A percentile compares a stretch with the other conserved stretches of the same genome.
Conservation (phyloP, 1,140 invertebrate species). For the Drosophila tristis region DNA sequence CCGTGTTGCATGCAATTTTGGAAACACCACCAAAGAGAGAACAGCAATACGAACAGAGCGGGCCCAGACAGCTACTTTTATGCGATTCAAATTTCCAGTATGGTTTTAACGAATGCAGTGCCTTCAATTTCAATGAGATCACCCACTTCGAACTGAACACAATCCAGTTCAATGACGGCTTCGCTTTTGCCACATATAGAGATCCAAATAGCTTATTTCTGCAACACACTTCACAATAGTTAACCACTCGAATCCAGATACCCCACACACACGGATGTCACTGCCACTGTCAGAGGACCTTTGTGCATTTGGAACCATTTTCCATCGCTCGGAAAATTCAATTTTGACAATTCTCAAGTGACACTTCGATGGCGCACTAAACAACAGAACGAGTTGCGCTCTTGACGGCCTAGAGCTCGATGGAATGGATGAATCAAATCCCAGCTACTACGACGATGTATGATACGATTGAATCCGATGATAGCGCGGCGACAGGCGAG, state of each 20-base stretch:
- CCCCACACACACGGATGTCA: conserved; percentile 47
- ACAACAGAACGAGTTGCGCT: conserved; percentile 39
- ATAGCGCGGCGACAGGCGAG: conserved; percentile 25
- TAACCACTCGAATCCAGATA: conserved; percentile 23
- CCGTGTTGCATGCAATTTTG: conserved; percentile 69
- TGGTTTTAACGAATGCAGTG: not conserved
- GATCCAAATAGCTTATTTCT: conserved; percentile 17
- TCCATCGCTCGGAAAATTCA: conserved; percentile 35
- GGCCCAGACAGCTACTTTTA: conserved; percentile 32
- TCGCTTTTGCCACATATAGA: too few relatives aligned
- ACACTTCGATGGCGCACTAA: conserved; percentile 43
- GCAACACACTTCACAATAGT: conserved; percentile 19
- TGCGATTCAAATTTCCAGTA: too few relatives aligned
- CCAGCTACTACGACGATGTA: not conserved
- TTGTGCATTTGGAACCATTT: conserved; percentile 53
- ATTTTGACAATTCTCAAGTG: conserved; percentile 72
- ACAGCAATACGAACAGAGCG: conserved; percentile 26
- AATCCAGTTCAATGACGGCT: too few relatives aligned
- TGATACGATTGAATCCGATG: conserved; percentile 44
- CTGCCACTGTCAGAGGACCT: conserved; percentile 45
- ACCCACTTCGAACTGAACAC: not conserved
- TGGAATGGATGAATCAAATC: conserved; percentile 20
- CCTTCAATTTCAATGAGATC: conserved; percentile 28
- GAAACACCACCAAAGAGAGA: conserved; percentile 72
- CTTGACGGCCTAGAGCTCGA: conserved; percentile 5